A percentile compares a stretch with the other conserved stretches of the same genome.
Evolutionary conservation across 2,888 invertebrate genomes (phyloP).

Genomic region (Physocephala rufipes): DNA sequence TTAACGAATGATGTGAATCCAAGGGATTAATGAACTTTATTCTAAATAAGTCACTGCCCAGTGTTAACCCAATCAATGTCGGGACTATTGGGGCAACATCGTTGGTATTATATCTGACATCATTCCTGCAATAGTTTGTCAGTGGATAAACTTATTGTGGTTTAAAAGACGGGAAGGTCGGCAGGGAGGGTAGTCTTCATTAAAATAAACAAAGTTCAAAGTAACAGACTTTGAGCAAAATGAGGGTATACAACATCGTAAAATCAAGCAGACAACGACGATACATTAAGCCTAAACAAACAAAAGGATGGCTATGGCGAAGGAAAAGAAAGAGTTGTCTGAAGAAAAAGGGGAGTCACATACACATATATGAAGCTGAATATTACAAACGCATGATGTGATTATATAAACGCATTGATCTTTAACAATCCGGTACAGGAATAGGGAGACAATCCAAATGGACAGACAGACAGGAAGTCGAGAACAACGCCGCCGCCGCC

Average conservation of each 20-base stretch:
- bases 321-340: not conserved
- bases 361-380: too few relatives aligned
- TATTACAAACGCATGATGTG: not conserved
- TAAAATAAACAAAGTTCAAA: conserved; percentile 4
- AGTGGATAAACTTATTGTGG: not conserved
- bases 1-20: conserved; percentile 17
- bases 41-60: not conserved
- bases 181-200: not conserved
- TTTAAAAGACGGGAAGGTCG: not conserved
- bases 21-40: conserved; percentile 26
- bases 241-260: not conserved
- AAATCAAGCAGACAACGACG: not conserved
- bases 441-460: not conserved
- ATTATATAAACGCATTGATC: not conserved
- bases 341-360: too few relatives aligned
- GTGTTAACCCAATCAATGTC: not conserved
- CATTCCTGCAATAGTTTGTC: not conserved
- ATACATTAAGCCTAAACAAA: not conserved
- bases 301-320: not conserved
- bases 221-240: not conserved
- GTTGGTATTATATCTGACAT: not conserved
- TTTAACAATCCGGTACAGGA: not conserved
- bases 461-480: not conserved
- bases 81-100: not conserved
- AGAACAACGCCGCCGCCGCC: too few relatives aligned